Evolutionary conservation across 2,888 invertebrate genomes (phyloP), one percentile per base, ranked within the genome.

Genomic region (Oscheius sp.): DNA sequence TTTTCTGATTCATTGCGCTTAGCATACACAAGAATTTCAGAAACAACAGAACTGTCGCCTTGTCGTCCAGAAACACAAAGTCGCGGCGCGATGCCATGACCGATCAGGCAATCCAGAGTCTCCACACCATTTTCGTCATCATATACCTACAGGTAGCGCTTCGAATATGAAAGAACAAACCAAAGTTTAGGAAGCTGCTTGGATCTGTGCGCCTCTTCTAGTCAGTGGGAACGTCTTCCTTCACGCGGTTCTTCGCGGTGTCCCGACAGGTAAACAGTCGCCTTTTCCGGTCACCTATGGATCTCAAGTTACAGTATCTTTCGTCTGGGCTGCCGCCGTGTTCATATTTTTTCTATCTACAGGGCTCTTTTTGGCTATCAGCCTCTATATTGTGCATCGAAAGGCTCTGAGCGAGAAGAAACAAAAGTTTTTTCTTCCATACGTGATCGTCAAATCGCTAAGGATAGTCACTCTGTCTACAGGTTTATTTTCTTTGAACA

Each of bases 111-210:
- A 73, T 81, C 74, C 73, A 77, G n/a, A 78, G 79, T 68, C 74
- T 81, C 59, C 81, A 81, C 77, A 79, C 81, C 2, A 70, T 81
- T 47, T 81, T 81, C 65, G 77, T 81, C 66, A 79, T 81, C n/a
- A 78, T 81, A 11, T 81, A 78, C 73, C 65, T 81, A 53, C 81
- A 81, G 79, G 81, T 79, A 57, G 9, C 21, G 7, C 53, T 57
- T 37, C 5, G 3, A 21, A 3, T 13, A 47, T 33, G 37, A 33
- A 59, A n/a, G n/a, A 59, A 5, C 29, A 29, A 55, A 10, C 3
- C 10, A n/a, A 32, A 21, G 59, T 74, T 37, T 47, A 81, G 81
- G 81, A 81, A 74, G 71, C 78, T 60, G 81, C 79, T 1, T 81
- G 81, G 81, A 72, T 81, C 35, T 75, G 74, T 32, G 81, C 81